Conservation (phyloP, 2,113 vertebrate genomes). For the Hylia prasina region DNA sequence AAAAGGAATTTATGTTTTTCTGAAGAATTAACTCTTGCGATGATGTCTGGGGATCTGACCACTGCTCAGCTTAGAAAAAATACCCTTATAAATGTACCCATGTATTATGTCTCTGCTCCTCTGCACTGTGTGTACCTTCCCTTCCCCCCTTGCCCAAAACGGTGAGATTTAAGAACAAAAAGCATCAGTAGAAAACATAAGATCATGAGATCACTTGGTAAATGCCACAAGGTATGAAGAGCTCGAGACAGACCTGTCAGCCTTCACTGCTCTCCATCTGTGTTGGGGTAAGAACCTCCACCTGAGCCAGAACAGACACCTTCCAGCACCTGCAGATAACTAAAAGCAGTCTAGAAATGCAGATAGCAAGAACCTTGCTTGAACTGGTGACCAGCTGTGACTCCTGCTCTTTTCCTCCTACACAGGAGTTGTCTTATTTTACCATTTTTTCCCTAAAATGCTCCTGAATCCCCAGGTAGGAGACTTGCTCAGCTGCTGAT, state of each 20-base stretch:
- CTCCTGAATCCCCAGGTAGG: neutral
- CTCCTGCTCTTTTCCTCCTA: neutral
- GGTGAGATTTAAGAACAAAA: neutral
- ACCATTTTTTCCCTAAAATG: neutral
- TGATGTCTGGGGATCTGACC: neutral
- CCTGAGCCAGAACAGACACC: neutral
- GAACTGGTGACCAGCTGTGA: neutral
- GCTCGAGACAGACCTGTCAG: neutral
- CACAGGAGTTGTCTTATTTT: neutral
- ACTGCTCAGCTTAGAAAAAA: neutral
- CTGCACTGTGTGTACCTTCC: neutral
- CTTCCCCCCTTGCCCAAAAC: fast-evolving
- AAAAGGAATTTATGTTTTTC: neutral
- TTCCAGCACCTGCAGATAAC: neutral
- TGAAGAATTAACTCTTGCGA: neutral
- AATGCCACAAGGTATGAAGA: neutral
- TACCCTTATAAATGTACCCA: neutral
- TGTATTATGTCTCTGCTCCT: neutral
- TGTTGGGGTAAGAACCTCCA: neutral
- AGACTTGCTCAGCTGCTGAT: neutral
- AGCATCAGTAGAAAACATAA: neutral
- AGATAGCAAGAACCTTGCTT: neutral
- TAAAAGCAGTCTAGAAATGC: neutral
- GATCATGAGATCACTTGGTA: neutral
- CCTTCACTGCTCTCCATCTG: neutral